phyloP scores from a whole-genome alignment of 1,140 invertebrate genomes.

The Calliopsis andreniformis region DNA sequence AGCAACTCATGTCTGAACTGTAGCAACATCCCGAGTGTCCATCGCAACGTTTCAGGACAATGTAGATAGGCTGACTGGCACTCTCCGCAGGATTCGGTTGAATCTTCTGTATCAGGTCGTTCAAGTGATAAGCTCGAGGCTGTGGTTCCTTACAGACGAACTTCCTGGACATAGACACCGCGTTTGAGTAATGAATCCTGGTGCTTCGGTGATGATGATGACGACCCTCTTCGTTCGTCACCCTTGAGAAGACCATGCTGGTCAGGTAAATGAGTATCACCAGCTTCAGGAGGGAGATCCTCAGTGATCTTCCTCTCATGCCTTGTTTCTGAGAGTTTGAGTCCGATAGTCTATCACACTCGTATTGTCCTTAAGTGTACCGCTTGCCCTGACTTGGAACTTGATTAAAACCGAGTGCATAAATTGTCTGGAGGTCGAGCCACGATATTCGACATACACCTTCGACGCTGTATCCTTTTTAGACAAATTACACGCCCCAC shows the following conservation, averaged over 20 bases:
- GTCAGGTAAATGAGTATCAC: slow-evolving; percentile 48
- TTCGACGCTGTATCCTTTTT: not conserved
- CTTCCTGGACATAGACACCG: slow-evolving; percentile 25
- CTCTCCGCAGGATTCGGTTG: slow-evolving; percentile 44
- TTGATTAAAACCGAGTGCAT: not conserved
- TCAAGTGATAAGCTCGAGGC: slow-evolving; percentile 64
- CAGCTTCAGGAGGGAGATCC: slow-evolving; percentile 18
- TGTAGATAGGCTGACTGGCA: slow-evolving; percentile 60
- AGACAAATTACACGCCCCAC: slow-evolving; percentile 5
- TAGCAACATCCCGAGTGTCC: slow-evolving; percentile 68
- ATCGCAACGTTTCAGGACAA: slow-evolving; percentile 68
- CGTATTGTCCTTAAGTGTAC: not conserved
- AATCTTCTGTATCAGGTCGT: slow-evolving; percentile 60
- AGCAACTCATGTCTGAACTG: slow-evolving; percentile 53
- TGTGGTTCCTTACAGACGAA: slow-evolving; percentile 66
- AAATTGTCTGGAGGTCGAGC: not conserved
- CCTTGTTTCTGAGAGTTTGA: slow-evolving; percentile 5
- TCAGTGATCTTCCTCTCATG: slow-evolving; percentile 39
- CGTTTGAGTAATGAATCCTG: slow-evolving; percentile 47
- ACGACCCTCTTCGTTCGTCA: slow-evolving; percentile 9
- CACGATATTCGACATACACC: not conserved
- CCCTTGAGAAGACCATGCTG: slow-evolving; percentile 16
- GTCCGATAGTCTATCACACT: not conserved
- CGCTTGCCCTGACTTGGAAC: no score
- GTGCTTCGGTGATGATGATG: not conserved